Evolutionary conservation across 2,888 invertebrate genomes (phyloP).

Genomic region (Protodeltote pygarga): DNA sequence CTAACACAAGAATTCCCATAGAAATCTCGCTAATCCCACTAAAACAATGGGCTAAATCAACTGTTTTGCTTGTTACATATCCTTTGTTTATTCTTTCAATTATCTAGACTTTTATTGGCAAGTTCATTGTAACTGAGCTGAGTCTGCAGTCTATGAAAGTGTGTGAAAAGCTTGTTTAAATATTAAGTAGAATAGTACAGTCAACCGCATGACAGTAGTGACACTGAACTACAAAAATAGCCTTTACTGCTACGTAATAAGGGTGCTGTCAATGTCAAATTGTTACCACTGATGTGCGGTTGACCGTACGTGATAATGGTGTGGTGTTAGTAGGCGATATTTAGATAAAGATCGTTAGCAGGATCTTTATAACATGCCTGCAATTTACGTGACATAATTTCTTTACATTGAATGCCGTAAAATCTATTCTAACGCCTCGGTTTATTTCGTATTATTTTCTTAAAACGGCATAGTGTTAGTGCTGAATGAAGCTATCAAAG

Average conservation of each 20-base stretch:
- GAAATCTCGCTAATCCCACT: conserved; percentile 43
- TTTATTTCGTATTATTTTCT: conserved; percentile 20
- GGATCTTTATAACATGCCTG: conserved; percentile 36
- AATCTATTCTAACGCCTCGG: conserved; percentile 6
- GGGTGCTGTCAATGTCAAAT: too few relatives aligned
- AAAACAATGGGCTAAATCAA: conserved; percentile 52
- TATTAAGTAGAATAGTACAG: too few relatives aligned
- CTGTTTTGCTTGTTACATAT: conserved; percentile 29
- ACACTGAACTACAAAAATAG: too few relatives aligned
- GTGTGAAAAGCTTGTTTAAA: conserved; percentile 47
- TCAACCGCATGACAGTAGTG: too few relatives aligned
- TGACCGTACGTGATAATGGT: conserved; percentile 35
- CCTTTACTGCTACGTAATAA: too few relatives aligned
- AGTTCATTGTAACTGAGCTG: conserved; percentile 5
- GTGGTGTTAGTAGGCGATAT: conserved; percentile 23
- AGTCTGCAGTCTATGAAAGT: conserved; percentile 33
- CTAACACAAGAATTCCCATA: conserved; percentile 54
- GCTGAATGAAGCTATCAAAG: conserved; percentile 36
- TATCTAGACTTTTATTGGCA: conserved; percentile 13
- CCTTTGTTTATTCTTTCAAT: conserved; percentile 24
- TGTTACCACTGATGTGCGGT: too few relatives aligned
- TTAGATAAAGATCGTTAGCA: conserved; percentile 43
- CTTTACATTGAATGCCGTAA: conserved; percentile 22
- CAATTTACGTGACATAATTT: conserved; percentile 34
- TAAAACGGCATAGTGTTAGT: conserved; percentile 14